Evolutionary conservation across 2,113 vertebrate genomes (phyloP).

Genomic region (Tricholaema leucomelas): DNA sequence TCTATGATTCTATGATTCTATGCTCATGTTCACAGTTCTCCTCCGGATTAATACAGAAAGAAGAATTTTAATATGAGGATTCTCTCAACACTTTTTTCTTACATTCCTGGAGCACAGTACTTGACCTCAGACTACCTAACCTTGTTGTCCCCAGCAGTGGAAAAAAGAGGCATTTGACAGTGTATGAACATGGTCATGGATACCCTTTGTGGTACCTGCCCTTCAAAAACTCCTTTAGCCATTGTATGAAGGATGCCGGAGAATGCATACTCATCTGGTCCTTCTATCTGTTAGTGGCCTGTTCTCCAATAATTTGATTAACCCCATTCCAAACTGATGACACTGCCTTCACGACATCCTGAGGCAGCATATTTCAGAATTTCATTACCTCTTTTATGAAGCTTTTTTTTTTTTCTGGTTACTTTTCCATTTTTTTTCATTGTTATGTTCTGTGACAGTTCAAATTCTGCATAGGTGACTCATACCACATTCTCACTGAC

Average conservation of each 20-base stretch:
- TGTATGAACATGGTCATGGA: rapidly evolving
- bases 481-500: background rate
- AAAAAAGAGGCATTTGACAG: background rate
- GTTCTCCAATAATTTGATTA: background rate
- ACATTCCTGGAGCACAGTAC: background rate
- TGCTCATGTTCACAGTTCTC: background rate
- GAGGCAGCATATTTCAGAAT: background rate
- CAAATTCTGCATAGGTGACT: background rate
- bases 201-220: background rate
- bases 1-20: too few species aligned
- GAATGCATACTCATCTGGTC: background rate
- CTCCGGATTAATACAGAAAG: background rate
- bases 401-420: background rate
- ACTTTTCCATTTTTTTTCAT: background rate
- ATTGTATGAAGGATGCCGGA: background rate
- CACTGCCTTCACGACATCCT: background rate
- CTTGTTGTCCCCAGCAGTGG: background rate
- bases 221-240: background rate
- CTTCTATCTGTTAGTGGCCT: background rate
- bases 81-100: background rate
- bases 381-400: background rate
- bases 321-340: background rate
- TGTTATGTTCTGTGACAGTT: background rate
- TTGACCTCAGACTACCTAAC: background rate
- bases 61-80: background rate